These are phyloP conservation scores for Nemapogon koenigi DNA, from an alignment of 2,888 invertebrate species.

Conservation along the genomic window DNA sequence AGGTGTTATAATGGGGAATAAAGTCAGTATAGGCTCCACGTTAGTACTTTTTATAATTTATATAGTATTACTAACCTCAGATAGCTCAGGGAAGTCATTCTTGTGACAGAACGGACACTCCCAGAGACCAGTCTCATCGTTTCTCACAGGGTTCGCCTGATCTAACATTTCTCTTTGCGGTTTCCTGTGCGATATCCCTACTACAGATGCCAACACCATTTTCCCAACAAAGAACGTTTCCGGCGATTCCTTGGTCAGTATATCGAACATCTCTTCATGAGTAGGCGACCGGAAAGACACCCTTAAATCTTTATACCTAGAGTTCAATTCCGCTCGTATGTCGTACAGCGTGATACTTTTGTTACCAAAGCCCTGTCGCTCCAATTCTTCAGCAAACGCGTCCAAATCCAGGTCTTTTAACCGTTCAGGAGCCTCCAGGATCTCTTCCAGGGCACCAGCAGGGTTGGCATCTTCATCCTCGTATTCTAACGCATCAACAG, in stretches of 20 bases:
- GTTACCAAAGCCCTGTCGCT: slow-evolving; percentile 88
- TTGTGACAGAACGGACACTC: slow-evolving; percentile 97
- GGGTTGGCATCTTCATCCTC: slow-evolving; percentile 97
- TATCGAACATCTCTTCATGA: slow-evolving; percentile 90
- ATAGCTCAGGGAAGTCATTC: slow-evolving; percentile 94
- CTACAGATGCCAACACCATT: slow-evolving; percentile 82
- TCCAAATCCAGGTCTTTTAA: slow-evolving; percentile 96
- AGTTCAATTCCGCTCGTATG: slow-evolving; percentile 93
- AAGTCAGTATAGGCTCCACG: too few species aligned
- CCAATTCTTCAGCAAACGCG: slow-evolving; percentile 97
- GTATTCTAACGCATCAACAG: slow-evolving; percentile 97
- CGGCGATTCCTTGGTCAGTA: slow-evolving; percentile 95
- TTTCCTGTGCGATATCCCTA: slow-evolving; percentile 84
- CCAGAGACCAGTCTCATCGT: slow-evolving; percentile 95
- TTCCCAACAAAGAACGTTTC: slow-evolving; percentile 91
- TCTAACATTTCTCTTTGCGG: slow-evolving; percentile 94
- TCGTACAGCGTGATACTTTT: slow-evolving; percentile 96
- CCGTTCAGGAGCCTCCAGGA: slow-evolving; percentile 92
- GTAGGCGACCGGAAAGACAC: slow-evolving; percentile 79
- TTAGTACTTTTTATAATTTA: too few species aligned
- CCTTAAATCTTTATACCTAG: slow-evolving; percentile 90
- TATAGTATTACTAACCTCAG: slow-evolving; percentile 77
- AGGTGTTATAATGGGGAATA: too few species aligned
- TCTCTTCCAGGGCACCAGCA: slow-evolving; percentile 96
- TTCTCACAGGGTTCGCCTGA: slow-evolving; percentile 93